Evolutionary conservation across 2,888 invertebrate genomes (phyloP).

Genomic region (Sipha maydis): DNA sequence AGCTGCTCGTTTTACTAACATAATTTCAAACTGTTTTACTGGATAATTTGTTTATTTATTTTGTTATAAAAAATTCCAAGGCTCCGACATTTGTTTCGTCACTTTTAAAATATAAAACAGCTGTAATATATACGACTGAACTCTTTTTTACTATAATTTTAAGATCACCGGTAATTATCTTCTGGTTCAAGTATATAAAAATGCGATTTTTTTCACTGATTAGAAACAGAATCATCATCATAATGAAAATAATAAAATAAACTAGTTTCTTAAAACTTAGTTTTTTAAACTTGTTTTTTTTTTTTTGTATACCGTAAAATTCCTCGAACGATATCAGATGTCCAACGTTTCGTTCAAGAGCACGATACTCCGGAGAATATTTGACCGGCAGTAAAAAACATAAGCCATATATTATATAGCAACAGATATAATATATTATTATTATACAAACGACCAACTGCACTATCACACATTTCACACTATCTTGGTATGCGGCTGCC

Average conservation of each 20-base stretch:
- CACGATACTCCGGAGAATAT: neutral
- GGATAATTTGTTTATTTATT: neutral
- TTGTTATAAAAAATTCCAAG: neutral
- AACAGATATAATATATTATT: neutral
- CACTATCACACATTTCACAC: neutral
- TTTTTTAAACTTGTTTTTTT: constrained; percentile 1
- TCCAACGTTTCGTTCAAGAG: neutral
- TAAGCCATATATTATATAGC: neutral
- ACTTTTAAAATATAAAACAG: neutral
- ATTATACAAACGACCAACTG: neutral
- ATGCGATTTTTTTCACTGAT: constrained; percentile 41
- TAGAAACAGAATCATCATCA: constrained; percentile 35
- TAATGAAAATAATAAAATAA: constrained; percentile 36
- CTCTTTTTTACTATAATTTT: neutral
- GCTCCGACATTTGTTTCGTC: constrained; percentile 21
- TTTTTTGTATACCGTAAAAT: constrained; percentile 8
- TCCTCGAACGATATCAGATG: constrained; percentile 38
- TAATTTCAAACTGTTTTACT: neutral
- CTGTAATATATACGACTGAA: neutral
- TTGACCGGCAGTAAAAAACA: neutral
- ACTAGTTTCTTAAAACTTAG: constrained; percentile 52
- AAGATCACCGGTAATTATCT: constrained; percentile 12
- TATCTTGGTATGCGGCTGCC: neutral
- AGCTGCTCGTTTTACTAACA: neutral
- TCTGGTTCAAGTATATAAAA: neutral